Evolutionary conservation across 2,888 invertebrate genomes (phyloP).

Genomic region (Calameuta idolon): DNA sequence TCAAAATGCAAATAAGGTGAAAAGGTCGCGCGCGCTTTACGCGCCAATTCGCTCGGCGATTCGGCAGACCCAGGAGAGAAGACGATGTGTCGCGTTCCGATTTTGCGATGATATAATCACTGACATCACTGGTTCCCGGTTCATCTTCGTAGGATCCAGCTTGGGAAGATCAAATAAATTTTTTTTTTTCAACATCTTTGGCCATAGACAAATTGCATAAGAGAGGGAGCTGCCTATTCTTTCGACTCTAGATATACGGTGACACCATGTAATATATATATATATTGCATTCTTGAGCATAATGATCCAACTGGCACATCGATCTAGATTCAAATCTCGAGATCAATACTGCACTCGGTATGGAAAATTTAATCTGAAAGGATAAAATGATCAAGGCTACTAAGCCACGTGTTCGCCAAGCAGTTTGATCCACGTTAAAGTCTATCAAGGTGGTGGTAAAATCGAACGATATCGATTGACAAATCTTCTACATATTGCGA

Average conservation of each 20-base stretch:
- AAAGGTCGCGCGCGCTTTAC: slow-evolving; percentile 31
- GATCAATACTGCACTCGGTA: background rate
- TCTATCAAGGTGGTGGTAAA: background rate
- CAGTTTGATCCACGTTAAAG: background rate
- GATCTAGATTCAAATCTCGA: background rate
- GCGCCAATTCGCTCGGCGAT: slow-evolving; percentile 5
- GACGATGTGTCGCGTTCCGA: slow-evolving; percentile 23
- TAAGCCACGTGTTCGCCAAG: background rate
- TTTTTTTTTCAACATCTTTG: background rate
- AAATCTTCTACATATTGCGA: background rate
- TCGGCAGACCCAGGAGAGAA: slow-evolving; percentile 29
- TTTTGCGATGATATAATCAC: slow-evolving; percentile 8
- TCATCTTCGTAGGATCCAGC: background rate
- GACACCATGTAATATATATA: background rate
- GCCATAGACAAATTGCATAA: background rate
- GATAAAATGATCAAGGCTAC: background rate
- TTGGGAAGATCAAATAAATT: background rate
- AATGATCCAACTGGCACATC: background rate
- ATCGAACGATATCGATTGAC: background rate
- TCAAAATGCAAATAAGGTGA: slow-evolving; percentile 50
- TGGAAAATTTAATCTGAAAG: background rate
- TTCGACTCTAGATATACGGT: background rate
- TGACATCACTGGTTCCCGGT: slow-evolving; percentile 3
- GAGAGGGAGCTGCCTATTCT: background rate
- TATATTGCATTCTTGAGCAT: background rate